These are phyloP conservation scores for Megalops cyprinoides DNA, from an alignment of 2,797 vertebrate species.

Conservation along the genomic window DNA sequence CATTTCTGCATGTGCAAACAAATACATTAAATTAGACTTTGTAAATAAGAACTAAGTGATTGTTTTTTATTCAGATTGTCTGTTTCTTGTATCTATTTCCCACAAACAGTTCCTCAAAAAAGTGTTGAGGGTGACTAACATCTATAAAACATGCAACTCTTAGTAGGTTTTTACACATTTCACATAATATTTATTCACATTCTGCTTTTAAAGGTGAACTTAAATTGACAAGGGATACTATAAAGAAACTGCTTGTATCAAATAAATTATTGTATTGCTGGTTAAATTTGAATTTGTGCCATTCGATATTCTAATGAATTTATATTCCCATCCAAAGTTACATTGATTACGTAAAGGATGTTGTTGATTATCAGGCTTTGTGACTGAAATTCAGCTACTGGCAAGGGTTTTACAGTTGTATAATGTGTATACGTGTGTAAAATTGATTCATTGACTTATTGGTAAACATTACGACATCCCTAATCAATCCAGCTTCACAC, in stretches of 20 bases:
- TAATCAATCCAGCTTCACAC: too few relatives aligned
- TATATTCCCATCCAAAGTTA: background rate
- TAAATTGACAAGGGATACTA: background rate
- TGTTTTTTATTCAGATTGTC: constrained; percentile 84
- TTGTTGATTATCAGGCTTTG: too few relatives aligned
- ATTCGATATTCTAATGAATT: background rate
- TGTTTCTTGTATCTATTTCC: constrained; percentile 79
- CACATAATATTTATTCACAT: background rate
- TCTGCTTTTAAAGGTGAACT: background rate
- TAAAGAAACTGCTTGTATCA: background rate
- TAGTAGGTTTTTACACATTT: constrained; percentile 72
- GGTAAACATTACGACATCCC: too few relatives aligned
- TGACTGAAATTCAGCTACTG: background rate
- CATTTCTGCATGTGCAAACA: constrained; percentile 85
- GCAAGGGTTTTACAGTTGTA: too few relatives aligned
- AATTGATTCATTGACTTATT: too few relatives aligned
- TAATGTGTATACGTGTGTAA: too few relatives aligned
- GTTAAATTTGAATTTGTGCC: background rate
- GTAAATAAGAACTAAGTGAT: constrained; percentile 81
- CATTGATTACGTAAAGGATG: too few relatives aligned
- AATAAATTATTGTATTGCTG: background rate
- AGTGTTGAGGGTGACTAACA: too few relatives aligned
- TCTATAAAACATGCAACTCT: too few relatives aligned
- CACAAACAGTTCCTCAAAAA: constrained; percentile 83
- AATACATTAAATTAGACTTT: constrained; percentile 76